phyloP scores from a whole-genome alignment of 2,797 vertebrate species.

The Diceros bicornis region DNA sequence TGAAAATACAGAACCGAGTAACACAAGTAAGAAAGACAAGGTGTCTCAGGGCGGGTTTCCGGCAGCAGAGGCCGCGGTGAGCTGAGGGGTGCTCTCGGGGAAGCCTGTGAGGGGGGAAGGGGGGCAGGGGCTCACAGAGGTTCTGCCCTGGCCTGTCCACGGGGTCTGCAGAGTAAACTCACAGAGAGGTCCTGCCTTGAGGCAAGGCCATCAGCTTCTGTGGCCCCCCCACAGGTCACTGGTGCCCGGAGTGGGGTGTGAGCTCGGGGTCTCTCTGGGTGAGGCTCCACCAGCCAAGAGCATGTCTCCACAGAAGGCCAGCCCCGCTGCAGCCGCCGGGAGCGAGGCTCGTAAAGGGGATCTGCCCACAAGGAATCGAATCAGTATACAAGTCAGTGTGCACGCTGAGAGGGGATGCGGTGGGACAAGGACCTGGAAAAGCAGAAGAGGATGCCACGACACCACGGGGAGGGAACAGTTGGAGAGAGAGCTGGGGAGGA shows the following conservation, averaged over 20 bases:
- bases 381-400: neutral
- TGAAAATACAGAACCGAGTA: neutral
- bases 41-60: neutral
- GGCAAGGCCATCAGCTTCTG: neutral
- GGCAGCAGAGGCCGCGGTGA: neutral
- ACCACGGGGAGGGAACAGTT: rapidly evolving
- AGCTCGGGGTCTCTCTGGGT: neutral
- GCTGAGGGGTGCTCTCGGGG: neutral
- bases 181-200: neutral
- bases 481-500: rapidly evolving
- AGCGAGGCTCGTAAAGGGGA: neutral
- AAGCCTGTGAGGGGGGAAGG: neutral
- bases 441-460: neutral
- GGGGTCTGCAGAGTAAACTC: neutral
- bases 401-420: rapidly evolving
- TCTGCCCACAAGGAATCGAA: neutral
- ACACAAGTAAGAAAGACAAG: neutral
- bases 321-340: neutral
- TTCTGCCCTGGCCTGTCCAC: neutral
- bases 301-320: neutral
- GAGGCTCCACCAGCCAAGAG: neutral
- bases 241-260: rapidly evolving
- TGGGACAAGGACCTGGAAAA: neutral
- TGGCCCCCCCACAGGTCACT: neutral
- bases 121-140: neutral